Base-by-base conservation (phyloP, 2,113 vertebrate genomes). In the Lethenteron reissneri region DNA sequence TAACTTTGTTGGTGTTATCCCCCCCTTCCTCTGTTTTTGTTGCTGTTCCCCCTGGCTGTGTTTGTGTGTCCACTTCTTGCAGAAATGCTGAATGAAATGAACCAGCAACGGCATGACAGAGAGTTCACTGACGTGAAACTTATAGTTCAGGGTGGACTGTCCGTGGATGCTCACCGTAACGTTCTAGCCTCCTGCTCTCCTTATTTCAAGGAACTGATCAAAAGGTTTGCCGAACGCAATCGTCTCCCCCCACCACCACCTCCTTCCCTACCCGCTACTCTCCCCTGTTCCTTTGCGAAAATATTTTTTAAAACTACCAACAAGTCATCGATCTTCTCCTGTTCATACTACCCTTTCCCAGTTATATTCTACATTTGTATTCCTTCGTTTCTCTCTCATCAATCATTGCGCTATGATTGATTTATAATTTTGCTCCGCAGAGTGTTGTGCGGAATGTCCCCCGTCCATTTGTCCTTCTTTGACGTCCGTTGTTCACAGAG, bases 141-240 rank as follows among this genome's bases (percentile, higher is more conserved):
- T 17, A 17, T 25, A 68, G 64, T 68, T n/a, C 64, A 68, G 25
- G 64, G 64, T 17, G 64, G 64, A n/a, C 64, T 17, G n/a, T 68
- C 64, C 25, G n/a, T 68, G 64, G 10, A 68, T 68, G 64, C 64
- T 25, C 64, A 68, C 64, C 64, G 64, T 68, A 68, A 68, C 25
- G 64, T 68, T 10, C 64, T 68, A 68, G n/a, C 64, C 64, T 68
- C 64, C 64, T 68, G 64, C 64, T 68, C 64, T 68, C 64, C 64
- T 25, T 68, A 17, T 68, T 68, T 68, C 64, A 68, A 68, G 64
- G 64, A 68, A 25, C n/a, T 68, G 64, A 68, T 68, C n/a, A 68
- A 68, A 68, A 68, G 64, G 64, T 68, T 68, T 68, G 64, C 64
- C 25, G 64, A 17, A 17, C 64, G 64, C 8, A 68, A 17, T 25